Conservation (phyloP, 2,888 invertebrate genomes). For the Gari tellinella region DNA sequence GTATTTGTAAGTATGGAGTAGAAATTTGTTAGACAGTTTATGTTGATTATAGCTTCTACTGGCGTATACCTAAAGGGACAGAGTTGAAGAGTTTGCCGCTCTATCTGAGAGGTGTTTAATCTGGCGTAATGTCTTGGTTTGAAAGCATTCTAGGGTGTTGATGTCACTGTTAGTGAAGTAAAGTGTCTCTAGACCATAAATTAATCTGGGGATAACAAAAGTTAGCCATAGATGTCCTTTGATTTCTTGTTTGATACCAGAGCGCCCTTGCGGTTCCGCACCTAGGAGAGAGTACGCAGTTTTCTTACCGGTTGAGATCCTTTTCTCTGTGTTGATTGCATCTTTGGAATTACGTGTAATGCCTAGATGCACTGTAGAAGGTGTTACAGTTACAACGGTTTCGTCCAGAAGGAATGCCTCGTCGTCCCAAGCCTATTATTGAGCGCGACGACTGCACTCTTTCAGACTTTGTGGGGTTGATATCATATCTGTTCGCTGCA, state of each 20-base stretch:
- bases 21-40: constrained; percentile 2
- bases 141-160: background rate
- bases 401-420: background rate
- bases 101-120: constrained; percentile 13
- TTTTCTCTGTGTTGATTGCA: background rate
- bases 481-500: background rate
- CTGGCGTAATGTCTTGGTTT: background rate
- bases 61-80: background rate
- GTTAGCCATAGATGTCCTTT: constrained; percentile 9
- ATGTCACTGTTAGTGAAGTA: background rate
- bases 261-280: constrained; percentile 1
- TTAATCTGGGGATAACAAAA: constrained; percentile 10
- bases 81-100: background rate
- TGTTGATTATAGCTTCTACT: background rate
- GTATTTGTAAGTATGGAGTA: background rate
- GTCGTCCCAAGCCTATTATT: background rate
- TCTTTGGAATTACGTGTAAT: background rate
- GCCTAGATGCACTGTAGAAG: constrained; percentile 2
- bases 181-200: constrained; percentile 14
- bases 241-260: background rate
- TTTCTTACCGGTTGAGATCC: background rate
- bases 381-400: background rate
- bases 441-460: constrained; percentile 4
- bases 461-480: constrained; percentile 12
- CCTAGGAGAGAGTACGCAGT: constrained; percentile 10